phyloP scores from a whole-genome alignment of 2,797 vertebrate species.

The Monodelphis domestica region DNA sequence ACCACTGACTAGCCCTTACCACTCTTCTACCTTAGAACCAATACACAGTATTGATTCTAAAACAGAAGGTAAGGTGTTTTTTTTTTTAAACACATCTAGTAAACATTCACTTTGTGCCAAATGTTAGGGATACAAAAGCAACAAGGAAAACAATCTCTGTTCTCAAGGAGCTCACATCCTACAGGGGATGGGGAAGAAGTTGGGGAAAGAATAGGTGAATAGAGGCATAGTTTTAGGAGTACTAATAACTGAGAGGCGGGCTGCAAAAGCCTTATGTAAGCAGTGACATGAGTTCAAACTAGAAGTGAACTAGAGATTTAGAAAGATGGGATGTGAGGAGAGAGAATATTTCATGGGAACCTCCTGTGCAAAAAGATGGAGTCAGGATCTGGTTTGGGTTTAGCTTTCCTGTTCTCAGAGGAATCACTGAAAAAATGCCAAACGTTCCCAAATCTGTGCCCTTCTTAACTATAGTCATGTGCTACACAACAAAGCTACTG shows the following conservation, averaged over 20 bases:
- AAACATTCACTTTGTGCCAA: neutral
- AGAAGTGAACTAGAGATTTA: neutral
- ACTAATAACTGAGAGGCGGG: neutral
- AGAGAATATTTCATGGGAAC: neutral
- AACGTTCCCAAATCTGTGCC: neutral
- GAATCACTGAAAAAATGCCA: constrained; percentile 46
- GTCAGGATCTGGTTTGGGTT: constrained; percentile 9
- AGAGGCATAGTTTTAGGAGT: neutral
- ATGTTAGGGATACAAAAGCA: neutral
- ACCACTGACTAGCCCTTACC: too few species aligned
- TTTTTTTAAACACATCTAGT: too few species aligned
- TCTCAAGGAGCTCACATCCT: neutral
- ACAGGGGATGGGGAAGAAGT: neutral
- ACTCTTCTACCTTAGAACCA: too few species aligned
- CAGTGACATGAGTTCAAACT: neutral
- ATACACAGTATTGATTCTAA: too few species aligned
- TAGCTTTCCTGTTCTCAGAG: constrained; percentile 47
- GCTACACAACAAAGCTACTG: neutral
- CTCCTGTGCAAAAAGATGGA: neutral
- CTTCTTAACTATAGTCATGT: neutral
- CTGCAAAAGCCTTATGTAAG: neutral
- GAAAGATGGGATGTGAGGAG: neutral
- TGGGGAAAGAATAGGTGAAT: neutral
- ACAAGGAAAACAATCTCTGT: neutral
- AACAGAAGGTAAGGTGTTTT: too few species aligned